Evolutionary conservation across 2,113 vertebrate species (phyloP).

Genomic region (Labeo catla): DNA sequence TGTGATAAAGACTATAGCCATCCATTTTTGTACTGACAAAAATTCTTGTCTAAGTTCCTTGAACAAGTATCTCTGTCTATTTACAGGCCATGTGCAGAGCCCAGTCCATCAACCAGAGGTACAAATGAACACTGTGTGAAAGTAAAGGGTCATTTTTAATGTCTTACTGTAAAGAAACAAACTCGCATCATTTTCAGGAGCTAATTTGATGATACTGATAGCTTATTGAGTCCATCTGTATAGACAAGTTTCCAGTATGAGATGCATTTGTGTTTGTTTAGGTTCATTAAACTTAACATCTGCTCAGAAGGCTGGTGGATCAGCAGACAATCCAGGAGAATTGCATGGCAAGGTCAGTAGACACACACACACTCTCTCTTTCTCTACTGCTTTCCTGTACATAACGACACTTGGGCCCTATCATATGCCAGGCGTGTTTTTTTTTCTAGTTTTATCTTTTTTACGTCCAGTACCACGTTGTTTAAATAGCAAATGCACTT

Average conservation of each 20-base stretch:
- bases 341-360: not conserved
- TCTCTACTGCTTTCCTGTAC: not conserved
- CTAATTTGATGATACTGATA: constrained; percentile 36
- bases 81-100: not conserved
- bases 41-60: not conserved
- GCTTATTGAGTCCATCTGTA: constrained; percentile 25
- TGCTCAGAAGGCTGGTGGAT: not conserved
- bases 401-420: too few relatives aligned
- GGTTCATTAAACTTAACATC: not conserved
- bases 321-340: not conserved
- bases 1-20: not conserved
- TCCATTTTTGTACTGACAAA: not conserved
- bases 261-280: not conserved
- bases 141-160: not conserved
- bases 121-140: not conserved
- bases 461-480: too few relatives aligned
- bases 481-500: too few relatives aligned
- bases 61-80: not conserved
- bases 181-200: not conserved
- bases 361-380: not conserved
- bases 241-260: not conserved
- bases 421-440: too few relatives aligned
- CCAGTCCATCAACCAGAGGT: constrained; percentile 1
- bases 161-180: constrained; percentile 7
- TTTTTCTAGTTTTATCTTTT: too few relatives aligned